These are phyloP conservation scores for Columba guinea DNA, from an alignment of 2,797 vertebrate species.

Conservation along the genomic window DNA sequence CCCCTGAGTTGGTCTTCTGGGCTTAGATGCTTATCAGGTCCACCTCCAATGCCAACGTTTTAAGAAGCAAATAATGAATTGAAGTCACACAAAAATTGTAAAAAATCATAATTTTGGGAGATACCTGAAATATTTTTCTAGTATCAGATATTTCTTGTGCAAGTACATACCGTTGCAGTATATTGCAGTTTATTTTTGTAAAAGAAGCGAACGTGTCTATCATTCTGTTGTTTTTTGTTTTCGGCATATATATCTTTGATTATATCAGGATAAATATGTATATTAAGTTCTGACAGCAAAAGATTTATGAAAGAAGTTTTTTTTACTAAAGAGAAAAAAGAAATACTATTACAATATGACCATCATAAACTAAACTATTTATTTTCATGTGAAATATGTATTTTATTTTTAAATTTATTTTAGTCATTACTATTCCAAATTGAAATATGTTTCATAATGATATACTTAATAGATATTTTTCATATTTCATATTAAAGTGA, in stretches of 20 bases:
- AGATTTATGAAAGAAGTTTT: not conserved
- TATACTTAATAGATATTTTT: not conserved
- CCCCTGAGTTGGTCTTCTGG: not conserved
- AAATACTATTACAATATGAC: not conserved
- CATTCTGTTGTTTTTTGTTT: fast-evolving
- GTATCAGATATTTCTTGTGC: not conserved
- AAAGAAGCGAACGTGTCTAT: not conserved
- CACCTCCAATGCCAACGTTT: not conserved
- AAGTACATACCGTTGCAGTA: not conserved
- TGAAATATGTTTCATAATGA: not conserved
- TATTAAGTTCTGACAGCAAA: not conserved
- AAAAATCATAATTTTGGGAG: not conserved
- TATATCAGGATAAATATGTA: not conserved
- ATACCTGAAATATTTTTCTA: not conserved
- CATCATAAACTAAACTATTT: not conserved
- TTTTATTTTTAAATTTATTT: not conserved
- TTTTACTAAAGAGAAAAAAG: not conserved
- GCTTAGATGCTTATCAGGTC: not conserved
- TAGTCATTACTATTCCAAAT: not conserved
- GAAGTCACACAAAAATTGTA: not conserved
- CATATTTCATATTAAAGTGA: not conserved
- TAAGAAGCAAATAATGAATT: not conserved
- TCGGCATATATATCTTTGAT: not conserved
- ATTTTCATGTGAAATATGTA: not conserved
- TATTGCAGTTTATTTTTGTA: not conserved